Percentiles rank a stretch among this genome's conserved stretches.
Conservation (phyloP, 2,797 vertebrate genomes). For the Hippoglossus hippoglossus region DNA sequence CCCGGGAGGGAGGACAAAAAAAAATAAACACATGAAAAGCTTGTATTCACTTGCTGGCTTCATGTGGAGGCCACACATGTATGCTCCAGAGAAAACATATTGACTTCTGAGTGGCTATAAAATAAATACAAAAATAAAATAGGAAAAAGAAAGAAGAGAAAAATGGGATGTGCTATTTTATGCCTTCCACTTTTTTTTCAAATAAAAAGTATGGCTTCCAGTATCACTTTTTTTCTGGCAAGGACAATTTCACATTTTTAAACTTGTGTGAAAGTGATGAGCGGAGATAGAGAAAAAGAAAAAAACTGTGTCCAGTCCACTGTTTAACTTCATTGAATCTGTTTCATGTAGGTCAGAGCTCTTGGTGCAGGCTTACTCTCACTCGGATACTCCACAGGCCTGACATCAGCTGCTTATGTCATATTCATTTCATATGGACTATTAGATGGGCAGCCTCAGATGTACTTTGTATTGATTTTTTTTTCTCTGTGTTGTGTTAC, state of each 20-base stretch:
- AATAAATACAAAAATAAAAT: not conserved
- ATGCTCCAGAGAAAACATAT: slow-evolving; percentile 24
- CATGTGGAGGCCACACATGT: slow-evolving; percentile 35
- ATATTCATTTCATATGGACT: slow-evolving; percentile 77
- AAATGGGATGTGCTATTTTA: slow-evolving; percentile 28
- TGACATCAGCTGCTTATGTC: slow-evolving; percentile 79
- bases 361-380: slow-evolving; percentile 28
- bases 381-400: slow-evolving; percentile 31
- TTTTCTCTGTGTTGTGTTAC: slow-evolving; percentile 43
- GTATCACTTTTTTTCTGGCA: slow-evolving; percentile 31
- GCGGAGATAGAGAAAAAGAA: slow-evolving; percentile 20
- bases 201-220: slow-evolving; percentile 27
- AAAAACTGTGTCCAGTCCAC: slow-evolving; percentile 19
- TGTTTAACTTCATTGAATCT: slow-evolving; percentile 50
- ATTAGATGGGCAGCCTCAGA: slow-evolving; percentile 63
- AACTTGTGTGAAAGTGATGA: slow-evolving; percentile 49
- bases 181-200: not conserved
- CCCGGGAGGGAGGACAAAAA: slow-evolving; percentile 4
- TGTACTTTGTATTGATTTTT: slow-evolving; percentile 67
- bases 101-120: slow-evolving; percentile 15
- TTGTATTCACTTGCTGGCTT: slow-evolving; percentile 40
- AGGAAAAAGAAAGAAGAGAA: not conserved
- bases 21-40: not conserved
- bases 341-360: slow-evolving; percentile 77
- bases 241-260: slow-evolving; percentile 47